These are phyloP conservation scores for Anagyrus pseudococci DNA, from an alignment of 2,888 invertebrate genomes.

Conservation along the genomic window DNA sequence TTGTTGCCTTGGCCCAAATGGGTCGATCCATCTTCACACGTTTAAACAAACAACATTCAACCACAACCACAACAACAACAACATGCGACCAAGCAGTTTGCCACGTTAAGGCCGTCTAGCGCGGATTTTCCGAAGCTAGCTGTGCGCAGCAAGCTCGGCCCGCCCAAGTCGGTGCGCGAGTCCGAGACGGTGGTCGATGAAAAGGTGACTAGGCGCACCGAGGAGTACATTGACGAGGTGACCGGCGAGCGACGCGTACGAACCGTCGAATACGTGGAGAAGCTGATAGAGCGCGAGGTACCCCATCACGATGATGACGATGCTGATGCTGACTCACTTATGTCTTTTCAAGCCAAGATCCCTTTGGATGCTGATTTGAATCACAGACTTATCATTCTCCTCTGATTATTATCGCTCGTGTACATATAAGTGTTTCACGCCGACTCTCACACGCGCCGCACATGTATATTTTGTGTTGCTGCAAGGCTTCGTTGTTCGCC, in stretches of 20 bases:
- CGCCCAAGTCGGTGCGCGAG: slow-evolving; percentile 83
- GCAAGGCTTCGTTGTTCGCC: slow-evolving; percentile 4
- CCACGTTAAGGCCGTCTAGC: slow-evolving; percentile 68
- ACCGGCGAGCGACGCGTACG: slow-evolving; percentile 87
- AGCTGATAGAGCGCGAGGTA: slow-evolving; percentile 96
- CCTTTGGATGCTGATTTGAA: neutral
- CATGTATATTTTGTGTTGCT: neutral
- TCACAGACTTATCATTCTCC: neutral
- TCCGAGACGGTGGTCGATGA: slow-evolving; percentile 89
- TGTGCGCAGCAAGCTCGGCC: slow-evolving; percentile 85
- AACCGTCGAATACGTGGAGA: slow-evolving; percentile 93
- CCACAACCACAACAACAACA: slow-evolving; percentile 15
- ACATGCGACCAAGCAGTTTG: slow-evolving; percentile 29
- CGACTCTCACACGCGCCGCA: neutral
- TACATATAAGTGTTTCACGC: neutral
- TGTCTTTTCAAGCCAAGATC: no score
- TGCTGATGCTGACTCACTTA: slow-evolving; percentile 19
- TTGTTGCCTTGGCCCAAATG: slow-evolving; percentile 21
- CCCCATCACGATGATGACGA: slow-evolving; percentile 35
- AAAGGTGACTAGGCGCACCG: slow-evolving; percentile 84
- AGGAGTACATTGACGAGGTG: slow-evolving; percentile 85
- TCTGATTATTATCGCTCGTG: neutral
- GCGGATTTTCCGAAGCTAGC: slow-evolving; percentile 83
- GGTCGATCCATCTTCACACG: slow-evolving; percentile 22
- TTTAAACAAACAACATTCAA: slow-evolving; percentile 22